Base-by-base conservation (phyloP, 2,888 invertebrate species). In the Sesia apiformis region DNA sequence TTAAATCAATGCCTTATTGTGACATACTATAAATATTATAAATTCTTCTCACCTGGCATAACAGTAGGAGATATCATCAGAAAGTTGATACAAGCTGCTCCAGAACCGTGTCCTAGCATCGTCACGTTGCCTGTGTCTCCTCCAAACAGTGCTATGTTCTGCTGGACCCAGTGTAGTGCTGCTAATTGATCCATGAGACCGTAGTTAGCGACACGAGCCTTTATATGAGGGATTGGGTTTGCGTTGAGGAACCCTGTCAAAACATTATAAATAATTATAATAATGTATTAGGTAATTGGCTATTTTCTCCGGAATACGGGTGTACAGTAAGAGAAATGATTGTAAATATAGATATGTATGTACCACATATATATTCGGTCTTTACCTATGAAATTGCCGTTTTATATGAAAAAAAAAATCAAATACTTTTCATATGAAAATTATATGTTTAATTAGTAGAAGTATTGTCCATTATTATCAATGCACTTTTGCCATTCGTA, bases 111-210 rank as follows among this genome's bases (percentile, higher is more conserved):
- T 0, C 99, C 98, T 60, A 98, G 93, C 73, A 99, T 91, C 0
- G 98, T 98, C n/a, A 99, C 97, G 66, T 96, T 95, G 54, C 94
- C 93, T 0, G 97, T 94, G 81, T 99, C 98, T 0, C 99, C 99
- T 4, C 98, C 98, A 71, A 99, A 99, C 54, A 95, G 92, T 1
- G 93, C 96, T 57, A 99, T 97, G 80, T 98, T 98, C 78, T 97
- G 97, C 74, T 97, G 96, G 43, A 99, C 94, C 98, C 98, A 99
- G 70, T 98, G 97, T 42, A 99, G 88, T 0, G 98, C 98, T 0
- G 98, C 98, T 74, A 98, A 96, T 86, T 98, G 97, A 88, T 98
- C 99, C 95, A 98, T 97, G 55, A 99, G 91, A 0, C 98, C 99
- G 80, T 98, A 98, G 91, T 99, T 99, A 38, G 97, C 96, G 40